These are phyloP conservation scores for Eulemur macaco DNA, from an alignment of 2,113 vertebrate species.

Conservation along the genomic window DNA sequence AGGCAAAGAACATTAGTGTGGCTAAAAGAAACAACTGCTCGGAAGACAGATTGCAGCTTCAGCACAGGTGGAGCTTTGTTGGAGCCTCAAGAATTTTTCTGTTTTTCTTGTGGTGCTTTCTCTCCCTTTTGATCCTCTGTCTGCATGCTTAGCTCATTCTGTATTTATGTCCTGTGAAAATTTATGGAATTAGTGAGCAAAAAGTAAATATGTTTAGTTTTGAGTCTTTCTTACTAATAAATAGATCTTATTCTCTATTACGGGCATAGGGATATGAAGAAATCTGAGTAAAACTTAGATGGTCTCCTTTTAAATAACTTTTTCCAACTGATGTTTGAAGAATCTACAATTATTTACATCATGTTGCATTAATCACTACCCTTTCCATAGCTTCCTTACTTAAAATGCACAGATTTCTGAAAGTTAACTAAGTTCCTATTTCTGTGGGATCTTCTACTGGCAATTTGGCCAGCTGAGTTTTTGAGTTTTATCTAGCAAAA, in stretches of 20 bases:
- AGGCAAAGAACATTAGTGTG: not conserved
- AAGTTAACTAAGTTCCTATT: not conserved
- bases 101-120: not conserved
- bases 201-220: not conserved
- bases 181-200: not conserved
- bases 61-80: not conserved
- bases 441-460: not conserved
- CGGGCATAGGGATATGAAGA: not conserved
- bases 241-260: not conserved
- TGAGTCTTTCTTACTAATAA: not conserved
- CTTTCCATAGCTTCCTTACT: not conserved
- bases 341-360: not conserved
- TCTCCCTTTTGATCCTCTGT: not conserved
- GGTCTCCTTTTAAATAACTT: not conserved
- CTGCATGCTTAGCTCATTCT: not conserved
- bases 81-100: not conserved
- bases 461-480: not conserved
- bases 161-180: not conserved
- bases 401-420: not conserved
- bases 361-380: not conserved
- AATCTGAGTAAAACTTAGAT: not conserved
- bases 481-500: not conserved
- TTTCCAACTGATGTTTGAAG: not conserved
- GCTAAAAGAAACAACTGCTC: not conserved
- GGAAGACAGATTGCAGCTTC: not conserved